phyloP scores from a whole-genome alignment of 2,888 invertebrate species.

The Gastrophysa polygoni region DNA sequence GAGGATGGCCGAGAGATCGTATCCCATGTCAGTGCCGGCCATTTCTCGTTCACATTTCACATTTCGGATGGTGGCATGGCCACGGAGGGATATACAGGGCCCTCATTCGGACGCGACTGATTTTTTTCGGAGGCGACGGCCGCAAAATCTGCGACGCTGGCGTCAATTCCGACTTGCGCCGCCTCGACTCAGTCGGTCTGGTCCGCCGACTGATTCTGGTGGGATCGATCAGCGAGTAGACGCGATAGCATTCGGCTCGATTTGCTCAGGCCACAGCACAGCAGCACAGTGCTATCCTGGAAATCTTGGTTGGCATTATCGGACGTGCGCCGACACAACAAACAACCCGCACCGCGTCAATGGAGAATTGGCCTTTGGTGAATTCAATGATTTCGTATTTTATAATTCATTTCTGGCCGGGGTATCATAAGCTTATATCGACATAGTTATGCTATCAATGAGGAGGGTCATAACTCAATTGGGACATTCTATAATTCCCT shows the following conservation, averaged over 20 bases:
- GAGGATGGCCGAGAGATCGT: slow-evolving; percentile 64
- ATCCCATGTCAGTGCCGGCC: slow-evolving; percentile 69
- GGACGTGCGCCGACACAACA: no score
- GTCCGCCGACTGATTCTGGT: slow-evolving; percentile 24
- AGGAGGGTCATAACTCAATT: no score
- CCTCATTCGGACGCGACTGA: slow-evolving; percentile 45
- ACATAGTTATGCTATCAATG: no score
- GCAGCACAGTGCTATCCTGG: no score
- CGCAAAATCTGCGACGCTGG: slow-evolving; percentile 48
- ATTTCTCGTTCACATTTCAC: slow-evolving; percentile 28
- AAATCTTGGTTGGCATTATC: no score
- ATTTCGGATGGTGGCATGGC: slow-evolving; percentile 16
- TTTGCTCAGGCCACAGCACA: no score
- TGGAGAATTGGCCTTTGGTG: no score
- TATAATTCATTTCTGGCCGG: no score
- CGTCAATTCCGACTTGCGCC: slow-evolving; percentile 5
- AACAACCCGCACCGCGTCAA: no score
- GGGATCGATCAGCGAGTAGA: slow-evolving; percentile 28
- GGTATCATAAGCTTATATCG: no score
- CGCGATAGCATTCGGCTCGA: slow-evolving; percentile 12
- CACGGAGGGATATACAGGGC: slow-evolving; percentile 17
- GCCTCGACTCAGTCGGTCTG: background rate
- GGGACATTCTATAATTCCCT: no score
- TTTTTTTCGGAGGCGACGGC: slow-evolving; percentile 40
- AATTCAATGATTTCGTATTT: no score